A percentile compares a stretch with the other conserved stretches of the same genome.
Conservation (phyloP, 2,797 vertebrate species). For the Phoebastria nigripes region DNA sequence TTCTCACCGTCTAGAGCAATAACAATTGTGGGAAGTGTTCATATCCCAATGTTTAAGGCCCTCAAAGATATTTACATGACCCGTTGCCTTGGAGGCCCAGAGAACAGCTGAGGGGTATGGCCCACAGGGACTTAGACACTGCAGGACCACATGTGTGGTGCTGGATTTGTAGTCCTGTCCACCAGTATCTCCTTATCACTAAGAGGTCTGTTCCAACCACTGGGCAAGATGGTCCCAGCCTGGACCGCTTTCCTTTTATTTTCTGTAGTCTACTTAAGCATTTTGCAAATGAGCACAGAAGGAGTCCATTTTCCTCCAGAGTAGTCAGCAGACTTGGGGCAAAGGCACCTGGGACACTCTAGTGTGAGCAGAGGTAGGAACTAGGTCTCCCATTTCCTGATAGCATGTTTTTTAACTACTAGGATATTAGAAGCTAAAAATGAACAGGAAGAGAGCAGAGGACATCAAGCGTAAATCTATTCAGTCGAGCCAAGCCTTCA, state of each 20-base stretch:
- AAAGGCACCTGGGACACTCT: neutral
- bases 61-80: neutral
- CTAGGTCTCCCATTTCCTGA: neutral
- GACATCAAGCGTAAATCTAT: accelerated
- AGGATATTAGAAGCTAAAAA: neutral
- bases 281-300: neutral
- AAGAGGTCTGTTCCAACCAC: neutral
- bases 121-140: no score
- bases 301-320: neutral
- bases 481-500: neutral
- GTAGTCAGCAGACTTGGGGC: neutral
- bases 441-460: neutral
- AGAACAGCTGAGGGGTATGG: neutral
- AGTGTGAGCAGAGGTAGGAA: neutral
- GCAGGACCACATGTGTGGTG: neutral
- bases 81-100: neutral
- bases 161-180: neutral
- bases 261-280: neutral
- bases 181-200: neutral
- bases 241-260: neutral
- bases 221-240: neutral
- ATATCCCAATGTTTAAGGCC: neutral
- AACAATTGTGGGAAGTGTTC: neutral
- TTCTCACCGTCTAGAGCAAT: neutral
- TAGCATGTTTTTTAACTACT: neutral